A percentile compares a stretch with the other conserved stretches of the same genome.
Conservation (phyloP, 2,797 vertebrate species). For the Heterohyrax brucei region DNA sequence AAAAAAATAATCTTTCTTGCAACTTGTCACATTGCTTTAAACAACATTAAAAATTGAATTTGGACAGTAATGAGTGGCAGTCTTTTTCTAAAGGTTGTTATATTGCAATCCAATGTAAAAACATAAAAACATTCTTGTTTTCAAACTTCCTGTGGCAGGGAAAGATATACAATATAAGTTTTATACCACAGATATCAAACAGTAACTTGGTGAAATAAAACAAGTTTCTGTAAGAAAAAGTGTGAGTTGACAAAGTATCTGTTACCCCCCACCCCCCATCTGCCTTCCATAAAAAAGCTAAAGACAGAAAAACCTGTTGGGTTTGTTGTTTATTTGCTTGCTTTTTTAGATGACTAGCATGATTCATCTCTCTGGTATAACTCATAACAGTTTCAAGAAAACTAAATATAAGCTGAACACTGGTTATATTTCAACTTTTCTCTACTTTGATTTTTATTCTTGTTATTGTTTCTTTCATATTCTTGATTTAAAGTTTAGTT, state of each 20-base stretch:
- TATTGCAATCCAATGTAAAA: neutral
- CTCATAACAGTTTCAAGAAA: neutral
- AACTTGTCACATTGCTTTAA: neutral
- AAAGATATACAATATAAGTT: conserved; percentile 17
- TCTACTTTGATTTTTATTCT: neutral
- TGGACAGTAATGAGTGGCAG: neutral
- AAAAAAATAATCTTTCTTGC: neutral
- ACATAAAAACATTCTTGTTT: neutral
- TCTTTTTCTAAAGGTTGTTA: neutral
- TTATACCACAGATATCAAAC: neutral
- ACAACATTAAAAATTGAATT: conserved; percentile 22
- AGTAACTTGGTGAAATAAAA: neutral
- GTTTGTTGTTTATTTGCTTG: neutral
- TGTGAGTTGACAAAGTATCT: conserved; percentile 11
- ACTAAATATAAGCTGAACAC: neutral
- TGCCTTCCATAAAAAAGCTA: neutral
- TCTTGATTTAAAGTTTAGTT: conserved; percentile 26
- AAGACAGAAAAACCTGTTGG: neutral
- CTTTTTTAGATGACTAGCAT: neutral
- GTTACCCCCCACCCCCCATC: too few relatives aligned
- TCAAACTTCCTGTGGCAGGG: neutral
- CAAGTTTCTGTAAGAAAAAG: neutral
- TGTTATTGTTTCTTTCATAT: conserved; percentile 18
- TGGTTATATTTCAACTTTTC: conserved; percentile 20
- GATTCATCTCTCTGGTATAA: neutral